phyloP scores from a whole-genome alignment of 2,888 invertebrate species.

The Trissoscelio sp. region DNA sequence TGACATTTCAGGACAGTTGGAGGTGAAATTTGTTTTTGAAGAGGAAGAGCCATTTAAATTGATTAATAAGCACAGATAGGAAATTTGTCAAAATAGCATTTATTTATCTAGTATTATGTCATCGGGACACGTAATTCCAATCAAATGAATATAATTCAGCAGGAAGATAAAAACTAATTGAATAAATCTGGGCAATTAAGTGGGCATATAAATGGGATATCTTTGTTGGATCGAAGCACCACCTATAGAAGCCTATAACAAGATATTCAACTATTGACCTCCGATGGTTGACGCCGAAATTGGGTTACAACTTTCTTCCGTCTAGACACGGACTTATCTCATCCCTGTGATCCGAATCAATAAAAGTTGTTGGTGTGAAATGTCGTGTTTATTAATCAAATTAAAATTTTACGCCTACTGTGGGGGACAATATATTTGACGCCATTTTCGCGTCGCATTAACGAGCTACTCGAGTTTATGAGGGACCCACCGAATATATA shows the following conservation, averaged over 20 bases:
- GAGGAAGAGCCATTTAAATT: no score
- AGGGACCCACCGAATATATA: neutral
- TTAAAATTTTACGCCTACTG: neutral
- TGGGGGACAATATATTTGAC: neutral
- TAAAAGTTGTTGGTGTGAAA: no score
- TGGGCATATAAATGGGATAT: neutral
- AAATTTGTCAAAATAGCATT: neutral
- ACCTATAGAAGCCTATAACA: no score
- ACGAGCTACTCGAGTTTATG: neutral
- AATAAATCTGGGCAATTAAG: constrained; percentile 10
- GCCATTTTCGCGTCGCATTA: constrained; percentile 36
- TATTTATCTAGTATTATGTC: constrained; percentile 1
- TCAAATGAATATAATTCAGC: neutral
- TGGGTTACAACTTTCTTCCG: constrained; percentile 46
- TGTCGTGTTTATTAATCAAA: neutral
- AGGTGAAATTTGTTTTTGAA: no score
- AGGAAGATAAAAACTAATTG: neutral
- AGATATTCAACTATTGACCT: constrained; percentile 46
- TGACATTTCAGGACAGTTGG: no score
- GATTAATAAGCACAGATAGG: neutral
- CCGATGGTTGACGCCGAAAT: constrained; percentile 18
- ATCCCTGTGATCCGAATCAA: constrained; percentile 6
- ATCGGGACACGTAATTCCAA: neutral
- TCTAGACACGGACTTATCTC: constrained; percentile 20
- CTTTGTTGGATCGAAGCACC: neutral